Percentiles rank a stretch among this genome's conserved stretches.
Conservation (phyloP, 53 echinoderm and acorn worm species). For the Paelopatides confundens region DNA sequence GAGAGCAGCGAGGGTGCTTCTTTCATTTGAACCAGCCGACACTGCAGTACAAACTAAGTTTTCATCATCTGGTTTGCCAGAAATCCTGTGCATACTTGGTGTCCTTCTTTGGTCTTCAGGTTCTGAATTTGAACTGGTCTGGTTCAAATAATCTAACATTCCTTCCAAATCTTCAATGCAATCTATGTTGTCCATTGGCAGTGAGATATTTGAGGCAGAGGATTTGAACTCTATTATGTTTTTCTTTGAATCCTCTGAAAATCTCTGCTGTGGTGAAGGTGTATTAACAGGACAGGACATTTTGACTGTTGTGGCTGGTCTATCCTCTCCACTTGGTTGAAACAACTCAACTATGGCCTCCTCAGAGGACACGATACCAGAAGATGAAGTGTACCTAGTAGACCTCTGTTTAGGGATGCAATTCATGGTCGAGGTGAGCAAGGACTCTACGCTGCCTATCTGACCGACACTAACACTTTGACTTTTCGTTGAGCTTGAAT, state of each 20-base stretch:
- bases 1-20: too few relatives aligned
- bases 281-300: neutral
- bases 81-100: too few relatives aligned
- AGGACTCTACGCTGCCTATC: neutral
- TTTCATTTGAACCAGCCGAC: too few relatives aligned
- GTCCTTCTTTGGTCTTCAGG: neutral
- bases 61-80: too few relatives aligned
- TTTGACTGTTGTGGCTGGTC: neutral
- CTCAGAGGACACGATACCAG: neutral
- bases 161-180: neutral
- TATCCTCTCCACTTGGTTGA: neutral
- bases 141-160: neutral
- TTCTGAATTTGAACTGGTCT: neutral
- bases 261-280: neutral
- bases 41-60: too few relatives aligned
- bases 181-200: neutral
- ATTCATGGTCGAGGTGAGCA: neutral
- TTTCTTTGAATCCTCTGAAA: too few relatives aligned
- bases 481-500: neutral
- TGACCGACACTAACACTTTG: neutral
- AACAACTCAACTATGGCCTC: neutral
- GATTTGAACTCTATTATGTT: too few relatives aligned
- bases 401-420: neutral
- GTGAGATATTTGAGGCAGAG: neutral
- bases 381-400: neutral